phyloP scores from a whole-genome alignment of 2,113 vertebrate genomes.

The Nanorana parkeri region DNA sequence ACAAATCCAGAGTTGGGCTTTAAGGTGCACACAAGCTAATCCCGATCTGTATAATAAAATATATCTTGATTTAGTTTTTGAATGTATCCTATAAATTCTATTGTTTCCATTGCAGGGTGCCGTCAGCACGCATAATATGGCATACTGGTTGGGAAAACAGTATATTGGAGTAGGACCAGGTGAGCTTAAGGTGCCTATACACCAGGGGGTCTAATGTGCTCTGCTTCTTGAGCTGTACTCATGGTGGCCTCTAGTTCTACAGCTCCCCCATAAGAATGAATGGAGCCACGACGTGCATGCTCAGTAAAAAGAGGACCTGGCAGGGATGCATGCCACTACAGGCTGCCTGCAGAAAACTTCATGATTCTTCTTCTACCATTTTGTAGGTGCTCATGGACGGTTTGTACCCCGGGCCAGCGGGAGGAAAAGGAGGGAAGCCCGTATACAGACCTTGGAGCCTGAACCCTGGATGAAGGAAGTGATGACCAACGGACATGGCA shows the following conservation, averaged over 20 bases:
- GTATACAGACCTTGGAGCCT: constrained; percentile 90
- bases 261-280: too few relatives aligned
- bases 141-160: constrained; percentile 86
- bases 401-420: constrained; percentile 76
- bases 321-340: too few relatives aligned
- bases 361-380: constrained; percentile 8
- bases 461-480: constrained; percentile 89
- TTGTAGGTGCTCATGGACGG: constrained; percentile 85
- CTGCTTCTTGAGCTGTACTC: too few relatives aligned
- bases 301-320: too few relatives aligned
- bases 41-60: too few relatives aligned
- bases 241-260: too few relatives aligned
- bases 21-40: too few relatives aligned
- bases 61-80: too few relatives aligned
- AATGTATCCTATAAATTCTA: neutral
- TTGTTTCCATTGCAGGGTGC: constrained; percentile 73
- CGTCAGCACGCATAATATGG: constrained; percentile 85
- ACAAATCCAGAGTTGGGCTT: too few relatives aligned
- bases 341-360: too few relatives aligned
- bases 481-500: constrained; percentile 79
- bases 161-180: constrained; percentile 92
- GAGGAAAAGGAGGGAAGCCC: constrained; percentile 75
- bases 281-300: too few relatives aligned
- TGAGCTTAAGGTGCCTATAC: constrained; percentile 61
- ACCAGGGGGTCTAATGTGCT: neutral